Conservation (phyloP, 2,797 vertebrate species). For the Capromys pilorides region DNA sequence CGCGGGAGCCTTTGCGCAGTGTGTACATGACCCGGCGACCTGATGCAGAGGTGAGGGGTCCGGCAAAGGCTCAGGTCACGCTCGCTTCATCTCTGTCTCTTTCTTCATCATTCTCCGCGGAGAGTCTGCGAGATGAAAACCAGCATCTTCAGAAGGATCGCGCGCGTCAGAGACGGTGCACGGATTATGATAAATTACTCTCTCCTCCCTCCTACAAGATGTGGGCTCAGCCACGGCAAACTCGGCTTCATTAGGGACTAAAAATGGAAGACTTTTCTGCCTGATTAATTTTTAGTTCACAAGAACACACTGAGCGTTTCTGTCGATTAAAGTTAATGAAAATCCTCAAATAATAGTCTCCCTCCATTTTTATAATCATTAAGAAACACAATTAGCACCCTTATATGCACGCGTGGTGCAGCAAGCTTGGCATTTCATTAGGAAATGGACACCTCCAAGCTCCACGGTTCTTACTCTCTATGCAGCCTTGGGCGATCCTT, state of each 20-base stretch:
- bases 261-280: neutral
- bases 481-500: neutral
- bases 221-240: neutral
- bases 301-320: neutral
- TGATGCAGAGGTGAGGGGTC: neutral
- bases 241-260: neutral
- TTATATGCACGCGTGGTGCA: accelerated
- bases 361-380: neutral
- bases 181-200: neutral
- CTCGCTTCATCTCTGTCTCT: neutral
- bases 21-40: neutral
- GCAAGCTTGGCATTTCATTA: too few relatives aligned
- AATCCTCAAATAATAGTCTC: neutral
- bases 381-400: neutral
- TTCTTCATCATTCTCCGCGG: neutral
- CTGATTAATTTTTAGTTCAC: neutral
- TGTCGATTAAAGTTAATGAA: neutral
- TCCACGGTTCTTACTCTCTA: neutral
- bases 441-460: neutral
- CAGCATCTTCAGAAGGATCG: neutral
- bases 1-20: too few relatives aligned
- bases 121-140: neutral
- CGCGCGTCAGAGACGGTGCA: neutral
- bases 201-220: neutral
- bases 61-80: neutral